These are phyloP conservation scores for Xiphorhynchus erythropygius DNA, from an alignment of 2,797 vertebrate genomes.

Conservation along the genomic window DNA sequence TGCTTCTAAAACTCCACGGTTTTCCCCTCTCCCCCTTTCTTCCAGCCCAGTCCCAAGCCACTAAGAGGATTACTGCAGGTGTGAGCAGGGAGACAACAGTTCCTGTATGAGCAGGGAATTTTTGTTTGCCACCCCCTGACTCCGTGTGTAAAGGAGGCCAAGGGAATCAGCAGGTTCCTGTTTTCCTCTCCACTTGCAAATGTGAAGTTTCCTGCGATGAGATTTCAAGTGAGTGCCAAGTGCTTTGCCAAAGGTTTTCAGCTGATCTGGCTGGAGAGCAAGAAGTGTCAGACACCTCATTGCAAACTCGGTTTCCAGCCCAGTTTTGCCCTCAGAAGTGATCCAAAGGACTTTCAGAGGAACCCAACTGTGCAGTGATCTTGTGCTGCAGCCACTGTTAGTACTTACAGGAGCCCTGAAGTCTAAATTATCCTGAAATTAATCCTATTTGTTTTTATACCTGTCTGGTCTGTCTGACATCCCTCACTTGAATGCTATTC, in stretches of 20 bases:
- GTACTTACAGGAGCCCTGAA: background rate
- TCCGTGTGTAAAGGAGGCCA: background rate
- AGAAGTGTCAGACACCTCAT: slow-evolving; percentile 45
- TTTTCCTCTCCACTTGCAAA: slow-evolving; percentile 50
- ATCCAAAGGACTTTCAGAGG: slow-evolving; percentile 18
- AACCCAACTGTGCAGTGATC: background rate
- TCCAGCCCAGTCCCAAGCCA: background rate
- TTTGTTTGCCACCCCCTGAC: background rate
- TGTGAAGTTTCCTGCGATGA: slow-evolving; percentile 23
- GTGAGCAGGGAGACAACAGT: background rate
- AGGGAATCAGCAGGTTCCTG: slow-evolving; percentile 25
- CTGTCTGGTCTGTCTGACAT: background rate
- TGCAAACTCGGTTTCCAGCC: slow-evolving; percentile 35
- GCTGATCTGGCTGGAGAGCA: slow-evolving; percentile 57
- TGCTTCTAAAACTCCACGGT: background rate
- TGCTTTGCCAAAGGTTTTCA: slow-evolving; percentile 47
- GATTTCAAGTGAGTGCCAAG: background rate
- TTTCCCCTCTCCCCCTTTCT: background rate
- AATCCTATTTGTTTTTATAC: background rate
- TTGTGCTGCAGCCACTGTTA: background rate
- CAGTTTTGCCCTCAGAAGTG: slow-evolving; percentile 4
- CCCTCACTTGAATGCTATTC: background rate
- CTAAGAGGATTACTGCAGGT: background rate
- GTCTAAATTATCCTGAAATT: background rate
- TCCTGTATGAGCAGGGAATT: background rate